Evolutionary conservation across 2,888 invertebrate genomes (phyloP), one percentile per base, ranked within the genome.

Genomic region (Drosophila meridiana): DNA sequence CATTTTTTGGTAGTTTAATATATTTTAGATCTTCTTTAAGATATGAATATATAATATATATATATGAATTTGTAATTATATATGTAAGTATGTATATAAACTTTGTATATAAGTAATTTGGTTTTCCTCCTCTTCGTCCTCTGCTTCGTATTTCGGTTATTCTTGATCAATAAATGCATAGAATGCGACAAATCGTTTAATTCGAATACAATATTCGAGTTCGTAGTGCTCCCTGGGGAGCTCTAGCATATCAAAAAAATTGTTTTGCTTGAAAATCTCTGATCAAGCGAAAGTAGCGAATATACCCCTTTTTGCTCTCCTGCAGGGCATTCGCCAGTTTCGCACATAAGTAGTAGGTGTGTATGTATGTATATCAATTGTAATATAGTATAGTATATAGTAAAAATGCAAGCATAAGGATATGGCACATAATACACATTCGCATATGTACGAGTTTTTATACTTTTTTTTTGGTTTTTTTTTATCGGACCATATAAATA

Each of bases 371-470:
- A 75, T 69, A 73, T 73, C 57, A 47, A 65, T 65, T 70, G 64
- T 68, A 68, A 64, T 73, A 73, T 50, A 42, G 28, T 57, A 45
- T 58, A 58, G 57, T 71, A 72, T 71, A 72, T 78, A 78, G 80
- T 78, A 77, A 80, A 84, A 84, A 85, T 86, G 87, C 85, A 86
- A 89, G 85, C 85, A 69, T 87, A 87, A 84, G 85, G 85, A 86
- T 86, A 86, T 86, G 85, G 85, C 89, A 89, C 87, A 86, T 84
- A 84, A 82, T 80, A 87, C 84, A 76, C 68, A 69, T 78, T 74
- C 62, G 78, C 62, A 76, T 73, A 80, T 78, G 80, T 58, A 80
- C 79, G 63, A 69, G 50, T 65, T 65, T 57, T 50, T 28, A 43
- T n/a, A 43, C 26, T 20, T 34, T 11, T 9, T 9, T 43, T 9